Conservation (phyloP, 2,888 invertebrate species). For the Anthrax anthrax region DNA sequence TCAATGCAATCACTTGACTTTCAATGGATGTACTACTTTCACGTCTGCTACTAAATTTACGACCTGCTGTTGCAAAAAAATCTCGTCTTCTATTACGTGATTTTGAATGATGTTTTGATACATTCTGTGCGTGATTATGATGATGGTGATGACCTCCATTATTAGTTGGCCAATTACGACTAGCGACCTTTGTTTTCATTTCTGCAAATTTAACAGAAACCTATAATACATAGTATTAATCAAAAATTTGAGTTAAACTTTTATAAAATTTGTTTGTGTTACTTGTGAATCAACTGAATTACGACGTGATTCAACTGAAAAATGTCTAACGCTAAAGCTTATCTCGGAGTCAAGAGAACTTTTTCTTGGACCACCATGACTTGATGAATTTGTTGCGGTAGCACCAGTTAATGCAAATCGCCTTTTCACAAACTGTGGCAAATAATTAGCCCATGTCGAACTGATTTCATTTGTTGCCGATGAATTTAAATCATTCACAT, state of each 20-base stretch:
- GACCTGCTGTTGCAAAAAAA: slow-evolving; percentile 23
- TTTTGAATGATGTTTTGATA: slow-evolving; percentile 20
- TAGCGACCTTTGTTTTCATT: slow-evolving; percentile 58
- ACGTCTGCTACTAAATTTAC: slow-evolving; percentile 24
- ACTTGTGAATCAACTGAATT: slow-evolving; percentile 81
- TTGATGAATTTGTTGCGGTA: slow-evolving; percentile 34
- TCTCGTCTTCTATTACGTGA: slow-evolving; percentile 27
- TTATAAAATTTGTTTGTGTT: not conserved
- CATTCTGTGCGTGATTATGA: not conserved
- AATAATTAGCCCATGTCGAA: slow-evolving; percentile 81
- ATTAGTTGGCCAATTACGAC: slow-evolving; percentile 32
- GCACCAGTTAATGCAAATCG: slow-evolving; percentile 63
- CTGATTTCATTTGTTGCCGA: slow-evolving; percentile 72
- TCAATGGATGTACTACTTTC: slow-evolving; percentile 71
- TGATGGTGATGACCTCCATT: slow-evolving; percentile 16
- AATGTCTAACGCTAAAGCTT: slow-evolving; percentile 64
- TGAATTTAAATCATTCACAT: slow-evolving; percentile 45
- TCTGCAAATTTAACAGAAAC: slow-evolving; percentile 69
- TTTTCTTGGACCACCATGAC: slow-evolving; percentile 40
- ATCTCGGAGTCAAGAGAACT: slow-evolving; percentile 53
- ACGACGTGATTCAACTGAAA: slow-evolving; percentile 72
- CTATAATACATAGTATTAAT: slow-evolving; percentile 7
- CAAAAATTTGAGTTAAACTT: not conserved
- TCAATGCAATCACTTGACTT: slow-evolving; percentile 48
- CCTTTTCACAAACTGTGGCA: slow-evolving; percentile 72